These are phyloP conservation scores for Dromococcyx pavoninus DNA, from an alignment of 2,797 vertebrate genomes.

Conservation along the genomic window DNA sequence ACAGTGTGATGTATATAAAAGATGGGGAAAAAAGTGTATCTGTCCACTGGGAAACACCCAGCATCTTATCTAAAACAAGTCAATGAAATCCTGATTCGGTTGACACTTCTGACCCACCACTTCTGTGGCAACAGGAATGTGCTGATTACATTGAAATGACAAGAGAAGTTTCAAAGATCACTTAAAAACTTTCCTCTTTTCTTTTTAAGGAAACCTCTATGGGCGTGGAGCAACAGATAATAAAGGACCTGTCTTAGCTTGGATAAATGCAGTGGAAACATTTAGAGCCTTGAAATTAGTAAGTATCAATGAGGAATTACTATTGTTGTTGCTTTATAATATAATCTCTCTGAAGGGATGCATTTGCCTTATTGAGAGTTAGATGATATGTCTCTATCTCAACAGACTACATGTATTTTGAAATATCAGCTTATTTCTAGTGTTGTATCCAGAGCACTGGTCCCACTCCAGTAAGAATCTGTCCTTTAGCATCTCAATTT, in stretches of 20 bases:
- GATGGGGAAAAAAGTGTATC: fast-evolving
- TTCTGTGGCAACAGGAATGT: background rate
- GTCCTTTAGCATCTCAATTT: background rate
- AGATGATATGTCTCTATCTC: background rate
- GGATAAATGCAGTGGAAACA: constrained; percentile 87
- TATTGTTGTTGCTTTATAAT: background rate
- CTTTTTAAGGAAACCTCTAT: constrained; percentile 86
- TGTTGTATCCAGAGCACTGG: background rate
- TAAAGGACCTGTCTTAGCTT: constrained; percentile 92
- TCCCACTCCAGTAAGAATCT: background rate
- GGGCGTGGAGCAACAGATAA: constrained; percentile 91
- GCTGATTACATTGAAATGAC: background rate
- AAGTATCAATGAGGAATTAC: constrained; percentile 26
- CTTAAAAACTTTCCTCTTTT: background rate
- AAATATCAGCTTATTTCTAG: background rate
- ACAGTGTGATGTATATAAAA: background rate
- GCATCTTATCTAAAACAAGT: background rate
- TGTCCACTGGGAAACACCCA: background rate
- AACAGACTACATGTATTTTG: background rate
- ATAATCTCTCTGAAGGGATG: background rate
- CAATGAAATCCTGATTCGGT: background rate
- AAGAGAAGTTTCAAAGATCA: background rate
- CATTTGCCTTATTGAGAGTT: background rate
- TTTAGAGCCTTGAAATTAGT: constrained; percentile 85
- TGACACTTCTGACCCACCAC: background rate